Conservation (phyloP, 2,888 invertebrate species). For the Merodon equestris region DNA sequence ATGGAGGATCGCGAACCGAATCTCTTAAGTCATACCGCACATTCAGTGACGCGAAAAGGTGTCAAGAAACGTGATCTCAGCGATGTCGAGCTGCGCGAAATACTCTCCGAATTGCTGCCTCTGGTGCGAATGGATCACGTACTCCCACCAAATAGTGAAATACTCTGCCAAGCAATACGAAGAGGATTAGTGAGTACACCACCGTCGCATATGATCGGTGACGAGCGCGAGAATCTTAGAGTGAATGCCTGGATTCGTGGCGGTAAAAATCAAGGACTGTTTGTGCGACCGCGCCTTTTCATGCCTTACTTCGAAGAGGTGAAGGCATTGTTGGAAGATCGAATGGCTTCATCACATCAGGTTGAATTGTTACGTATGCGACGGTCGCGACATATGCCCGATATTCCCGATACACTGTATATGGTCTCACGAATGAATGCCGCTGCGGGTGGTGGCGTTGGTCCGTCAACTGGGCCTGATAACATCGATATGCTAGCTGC, state of each 20-base stretch:
- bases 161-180: constrained; percentile 84
- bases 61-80: constrained; percentile 89
- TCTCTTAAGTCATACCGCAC: constrained; percentile 94
- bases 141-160: constrained; percentile 90
- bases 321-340: constrained; percentile 91
- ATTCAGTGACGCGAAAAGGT: constrained; percentile 91
- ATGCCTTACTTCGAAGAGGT: constrained; percentile 97
- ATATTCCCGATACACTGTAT: constrained; percentile 95
- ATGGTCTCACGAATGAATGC: constrained; percentile 83
- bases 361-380: constrained; percentile 86
- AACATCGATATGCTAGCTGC: constrained; percentile 84
- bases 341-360: constrained; percentile 85
- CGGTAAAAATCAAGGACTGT: constrained; percentile 84
- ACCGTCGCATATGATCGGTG: constrained; percentile 91
- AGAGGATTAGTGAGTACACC: constrained; percentile 89
- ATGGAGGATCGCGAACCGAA: constrained; percentile 95
- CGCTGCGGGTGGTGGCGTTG: constrained; percentile 72
- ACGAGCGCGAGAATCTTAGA: constrained; percentile 83
- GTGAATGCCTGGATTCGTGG: constrained; percentile 90
- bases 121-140: constrained; percentile 94
- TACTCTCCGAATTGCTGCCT: constrained; percentile 90
- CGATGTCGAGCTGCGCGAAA: constrained; percentile 91
- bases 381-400: constrained; percentile 85
- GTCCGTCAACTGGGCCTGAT: constrained; percentile 76
- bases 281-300: constrained; percentile 92